Conservation (phyloP, 2,113 vertebrate genomes). For the Pavo muticus region DNA sequence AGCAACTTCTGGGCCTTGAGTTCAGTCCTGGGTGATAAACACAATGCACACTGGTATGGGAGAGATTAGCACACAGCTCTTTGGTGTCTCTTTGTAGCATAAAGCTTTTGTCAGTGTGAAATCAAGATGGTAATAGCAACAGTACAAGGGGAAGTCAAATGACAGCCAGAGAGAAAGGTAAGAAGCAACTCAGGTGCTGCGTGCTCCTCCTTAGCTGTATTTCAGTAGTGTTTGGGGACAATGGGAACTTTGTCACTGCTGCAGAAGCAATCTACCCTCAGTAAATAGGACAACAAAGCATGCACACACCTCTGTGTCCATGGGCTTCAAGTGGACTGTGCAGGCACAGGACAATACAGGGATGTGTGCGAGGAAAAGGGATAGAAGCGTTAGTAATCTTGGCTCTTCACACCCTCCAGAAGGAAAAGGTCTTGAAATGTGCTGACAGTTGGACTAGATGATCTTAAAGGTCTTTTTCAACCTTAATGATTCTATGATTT, state of each 20-base stretch:
- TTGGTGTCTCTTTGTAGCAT: neutral
- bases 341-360: constrained; percentile 32
- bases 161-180: neutral
- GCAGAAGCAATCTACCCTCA: neutral
- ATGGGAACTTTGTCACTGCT: neutral
- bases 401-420: neutral
- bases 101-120: neutral
- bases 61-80: neutral
- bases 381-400: neutral
- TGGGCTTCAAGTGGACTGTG: neutral
- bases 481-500: too few relatives aligned
- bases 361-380: constrained; percentile 57
- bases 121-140: neutral
- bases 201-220: neutral
- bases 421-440: neutral
- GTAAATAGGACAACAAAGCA: neutral
- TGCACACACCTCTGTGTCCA: neutral
- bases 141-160: neutral
- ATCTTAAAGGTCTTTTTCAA: too few relatives aligned
- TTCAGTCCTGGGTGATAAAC: neutral
- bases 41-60: neutral
- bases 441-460: too few relatives aligned
- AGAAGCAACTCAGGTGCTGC: neutral
- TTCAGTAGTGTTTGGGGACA: neutral
- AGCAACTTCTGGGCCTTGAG: neutral